Percentiles rank a stretch among this genome's conserved stretches.
phyloP scores from a whole-genome alignment of 2,888 invertebrate genomes.

The Dyspetes luteomarginatus region DNA sequence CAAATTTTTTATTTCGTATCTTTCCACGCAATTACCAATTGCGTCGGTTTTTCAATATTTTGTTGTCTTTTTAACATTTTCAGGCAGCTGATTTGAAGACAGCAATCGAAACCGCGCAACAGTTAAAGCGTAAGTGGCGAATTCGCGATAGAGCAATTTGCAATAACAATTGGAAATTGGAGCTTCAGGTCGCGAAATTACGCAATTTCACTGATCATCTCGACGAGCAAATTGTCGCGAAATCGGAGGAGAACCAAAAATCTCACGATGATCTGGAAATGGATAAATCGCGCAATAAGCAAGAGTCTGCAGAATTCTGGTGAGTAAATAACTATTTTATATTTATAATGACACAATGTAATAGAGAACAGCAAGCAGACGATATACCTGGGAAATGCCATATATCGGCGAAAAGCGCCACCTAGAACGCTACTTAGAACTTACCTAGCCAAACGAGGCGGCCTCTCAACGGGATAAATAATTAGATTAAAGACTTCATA shows the following conservation, averaged over 20 bases:
- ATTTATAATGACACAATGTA: too few relatives aligned
- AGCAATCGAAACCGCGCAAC: conserved; percentile 34
- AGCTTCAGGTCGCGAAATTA: conserved; percentile 31
- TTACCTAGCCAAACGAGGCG: too few relatives aligned
- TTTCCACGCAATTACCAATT: background rate
- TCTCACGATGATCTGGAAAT: conserved; percentile 37
- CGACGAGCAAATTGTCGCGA: conserved; percentile 26
- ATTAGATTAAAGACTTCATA: too few relatives aligned
- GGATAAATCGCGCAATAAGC: conserved; percentile 35
- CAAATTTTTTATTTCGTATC: background rate
- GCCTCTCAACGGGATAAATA: too few relatives aligned
- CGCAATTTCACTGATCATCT: conserved; percentile 23
- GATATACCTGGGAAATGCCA: too few relatives aligned
- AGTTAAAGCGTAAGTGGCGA: conserved; percentile 50
- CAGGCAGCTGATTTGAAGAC: conserved; percentile 44
- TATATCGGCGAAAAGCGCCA: too few relatives aligned
- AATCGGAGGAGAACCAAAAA: conserved; percentile 38
- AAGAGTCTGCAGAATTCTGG: conserved; percentile 55
- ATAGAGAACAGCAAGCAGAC: too few relatives aligned
- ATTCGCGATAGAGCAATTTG: conserved; percentile 18
- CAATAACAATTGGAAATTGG: conserved; percentile 58
- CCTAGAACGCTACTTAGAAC: too few relatives aligned
- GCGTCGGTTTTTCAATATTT: background rate
- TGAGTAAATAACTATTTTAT: too few relatives aligned
- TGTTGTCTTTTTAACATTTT: background rate